These are phyloP conservation scores for Orussus abietinus DNA, from an alignment of 1,140 invertebrate genomes.

Conservation along the genomic window DNA sequence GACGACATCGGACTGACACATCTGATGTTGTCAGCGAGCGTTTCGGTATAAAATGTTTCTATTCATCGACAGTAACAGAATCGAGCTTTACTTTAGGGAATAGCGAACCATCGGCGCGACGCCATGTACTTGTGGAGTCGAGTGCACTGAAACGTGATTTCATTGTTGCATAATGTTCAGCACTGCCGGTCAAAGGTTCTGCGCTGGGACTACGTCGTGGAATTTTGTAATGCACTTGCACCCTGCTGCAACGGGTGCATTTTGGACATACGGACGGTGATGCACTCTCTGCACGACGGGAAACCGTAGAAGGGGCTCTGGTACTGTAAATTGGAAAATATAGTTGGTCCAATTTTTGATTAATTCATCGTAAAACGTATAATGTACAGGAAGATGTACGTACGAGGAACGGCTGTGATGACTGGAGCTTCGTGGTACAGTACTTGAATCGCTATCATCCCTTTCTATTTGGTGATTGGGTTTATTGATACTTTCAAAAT, in stretches of 20 bases:
- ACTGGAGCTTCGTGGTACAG: neutral
- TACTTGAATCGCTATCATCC: neutral
- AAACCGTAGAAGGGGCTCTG: neutral
- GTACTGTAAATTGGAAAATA: neutral
- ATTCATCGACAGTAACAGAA: no score
- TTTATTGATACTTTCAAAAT: no score
- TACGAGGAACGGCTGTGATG: neutral
- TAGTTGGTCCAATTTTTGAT: neutral
- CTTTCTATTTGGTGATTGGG: no score
- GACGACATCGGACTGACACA: no score
- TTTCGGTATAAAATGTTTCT: no score
- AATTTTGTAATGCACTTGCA: neutral
- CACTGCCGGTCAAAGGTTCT: neutral
- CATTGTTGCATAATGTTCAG: neutral
- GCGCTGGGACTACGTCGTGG: neutral
- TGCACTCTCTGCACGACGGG: neutral
- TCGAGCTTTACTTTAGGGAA: no score
- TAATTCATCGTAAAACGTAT: neutral
- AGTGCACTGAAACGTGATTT: neutral
- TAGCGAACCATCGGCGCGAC: neutral
- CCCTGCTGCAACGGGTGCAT: neutral
- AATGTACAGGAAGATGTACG: neutral
- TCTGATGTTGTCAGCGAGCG: no score
- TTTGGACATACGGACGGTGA: neutral
- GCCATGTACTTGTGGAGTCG: neutral